phyloP scores from a whole-genome alignment of 2,797 vertebrate genomes.

The Alca torda region DNA sequence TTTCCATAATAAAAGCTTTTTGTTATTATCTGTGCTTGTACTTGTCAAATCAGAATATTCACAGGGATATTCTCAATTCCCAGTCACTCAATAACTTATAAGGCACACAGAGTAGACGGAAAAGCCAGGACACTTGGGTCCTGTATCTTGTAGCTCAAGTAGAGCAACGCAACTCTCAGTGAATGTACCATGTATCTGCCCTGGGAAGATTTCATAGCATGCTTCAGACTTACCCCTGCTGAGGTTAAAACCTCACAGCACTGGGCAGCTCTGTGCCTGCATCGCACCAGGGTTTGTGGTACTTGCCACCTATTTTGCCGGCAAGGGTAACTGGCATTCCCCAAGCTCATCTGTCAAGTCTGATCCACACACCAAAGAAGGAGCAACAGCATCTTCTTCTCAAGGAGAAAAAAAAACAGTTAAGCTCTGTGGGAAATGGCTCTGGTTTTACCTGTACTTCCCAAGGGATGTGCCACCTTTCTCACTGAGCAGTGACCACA shows the following conservation, averaged over 20 bases:
- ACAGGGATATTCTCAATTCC: conserved; percentile 31
- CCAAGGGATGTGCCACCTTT: neutral
- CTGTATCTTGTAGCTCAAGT: neutral
- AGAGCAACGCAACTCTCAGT: accelerated
- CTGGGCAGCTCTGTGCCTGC: neutral
- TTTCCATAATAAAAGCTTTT: conserved; percentile 57
- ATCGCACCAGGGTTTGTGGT: neutral
- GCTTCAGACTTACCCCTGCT: neutral
- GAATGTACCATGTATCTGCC: neutral
- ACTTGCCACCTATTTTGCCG: neutral
- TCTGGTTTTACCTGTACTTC: neutral
- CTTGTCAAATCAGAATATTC: conserved; percentile 41
- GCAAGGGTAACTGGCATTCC: neutral
- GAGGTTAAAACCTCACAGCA: neutral
- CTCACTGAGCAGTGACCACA: neutral
- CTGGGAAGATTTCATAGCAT: neutral
- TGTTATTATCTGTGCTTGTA: conserved; percentile 31
- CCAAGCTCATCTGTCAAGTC: neutral
- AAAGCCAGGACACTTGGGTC: conserved; percentile 33
- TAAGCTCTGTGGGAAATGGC: neutral
- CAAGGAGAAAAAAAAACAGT: neutral
- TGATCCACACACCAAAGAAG: neutral
- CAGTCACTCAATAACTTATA: neutral
- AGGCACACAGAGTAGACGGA: neutral
- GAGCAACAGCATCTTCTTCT: neutral